Percentiles rank a stretch among this genome's conserved stretches.
These are phyloP conservation scores for Sminthopsis crassicaudata DNA, from an alignment of 2,113 vertebrate species.

Conservation along the genomic window DNA sequence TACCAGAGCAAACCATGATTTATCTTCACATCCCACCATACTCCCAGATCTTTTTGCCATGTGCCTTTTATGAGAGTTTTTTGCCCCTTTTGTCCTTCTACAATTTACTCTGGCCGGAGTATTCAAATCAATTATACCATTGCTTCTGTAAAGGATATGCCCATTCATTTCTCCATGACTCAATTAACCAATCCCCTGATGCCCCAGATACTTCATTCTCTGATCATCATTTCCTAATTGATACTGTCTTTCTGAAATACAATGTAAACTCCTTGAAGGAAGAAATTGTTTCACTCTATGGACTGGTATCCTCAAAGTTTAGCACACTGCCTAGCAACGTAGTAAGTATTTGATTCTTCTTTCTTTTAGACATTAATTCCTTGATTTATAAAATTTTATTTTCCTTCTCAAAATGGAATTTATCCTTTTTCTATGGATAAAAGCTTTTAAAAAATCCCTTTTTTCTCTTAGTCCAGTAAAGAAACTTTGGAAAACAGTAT, in stretches of 20 bases:
- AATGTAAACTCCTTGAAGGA: neutral
- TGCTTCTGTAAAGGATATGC: neutral
- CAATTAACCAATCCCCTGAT: neutral
- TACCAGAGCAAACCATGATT: neutral
- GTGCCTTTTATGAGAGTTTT: neutral
- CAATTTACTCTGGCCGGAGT: neutral
- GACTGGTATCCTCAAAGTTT: neutral
- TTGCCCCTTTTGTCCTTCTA: neutral
- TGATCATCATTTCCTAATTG: neutral
- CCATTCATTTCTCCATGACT: neutral
- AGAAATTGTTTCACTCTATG: neutral
- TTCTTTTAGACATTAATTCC: neutral
- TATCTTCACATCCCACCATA: neutral
- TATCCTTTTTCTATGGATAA: neutral
- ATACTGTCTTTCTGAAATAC: neutral
- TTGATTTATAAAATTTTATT: neutral
- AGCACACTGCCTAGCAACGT: neutral
- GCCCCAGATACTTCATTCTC: neutral
- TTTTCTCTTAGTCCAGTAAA: constrained; percentile 24
- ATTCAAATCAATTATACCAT: neutral
- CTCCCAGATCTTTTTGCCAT: neutral
- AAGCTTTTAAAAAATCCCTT: constrained; percentile 25
- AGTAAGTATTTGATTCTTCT: neutral
- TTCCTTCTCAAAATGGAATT: constrained; percentile 30
- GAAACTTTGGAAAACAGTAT: neutral